Base-by-base conservation (phyloP, 2,888 invertebrate species). In the Gortyna flavago region DNA sequence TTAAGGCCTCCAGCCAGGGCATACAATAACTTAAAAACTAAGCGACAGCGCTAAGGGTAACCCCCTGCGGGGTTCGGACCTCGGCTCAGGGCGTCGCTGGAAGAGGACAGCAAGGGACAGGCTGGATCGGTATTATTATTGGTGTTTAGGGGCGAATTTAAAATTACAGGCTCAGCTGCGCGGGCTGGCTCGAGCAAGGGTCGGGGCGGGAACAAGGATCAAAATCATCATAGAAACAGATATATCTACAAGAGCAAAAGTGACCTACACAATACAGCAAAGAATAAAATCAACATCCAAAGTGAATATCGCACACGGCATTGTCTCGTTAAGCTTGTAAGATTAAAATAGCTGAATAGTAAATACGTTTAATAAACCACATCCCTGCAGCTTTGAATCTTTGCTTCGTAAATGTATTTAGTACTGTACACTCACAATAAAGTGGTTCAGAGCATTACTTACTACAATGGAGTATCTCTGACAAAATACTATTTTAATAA, bases 311-410 rank as follows among this genome's bases (percentile, higher is more conserved):
- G 25, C 64, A 72, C 59, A 32, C 57, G n/a, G 62, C 64, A 84
- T 81, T 75, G 73, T 81, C 80, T 74, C 57, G 74, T 77, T 84
- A 80, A 81, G 77, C 84, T 81, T 80, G 65, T 73, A 85, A 87
- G 82, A 88, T 89, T 85, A 84, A 83, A 89, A 86, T 79, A 78
- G 72, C 75, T 84, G 87, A 87, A 84, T 85, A 80, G 70, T 85
- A 82, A 83, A 88, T 83, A 81, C 75, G 70, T 84, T 87, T 81
- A 73, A 81, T 81, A 87, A 86, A 83, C 77, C 80, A 77, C 85
- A 75, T 73, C 69, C 69, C 57, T 61, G 44, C 44, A 68, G 70
- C 71, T 84, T 75, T 75, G 74, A 83, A 80, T 75, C 35, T 72
- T 32, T 75, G 74, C 64, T 85, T 62, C 59, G 65, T 81, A 72